phyloP scores from a whole-genome alignment of 1,140 invertebrate species.

The Anthonomus grandis region DNA sequence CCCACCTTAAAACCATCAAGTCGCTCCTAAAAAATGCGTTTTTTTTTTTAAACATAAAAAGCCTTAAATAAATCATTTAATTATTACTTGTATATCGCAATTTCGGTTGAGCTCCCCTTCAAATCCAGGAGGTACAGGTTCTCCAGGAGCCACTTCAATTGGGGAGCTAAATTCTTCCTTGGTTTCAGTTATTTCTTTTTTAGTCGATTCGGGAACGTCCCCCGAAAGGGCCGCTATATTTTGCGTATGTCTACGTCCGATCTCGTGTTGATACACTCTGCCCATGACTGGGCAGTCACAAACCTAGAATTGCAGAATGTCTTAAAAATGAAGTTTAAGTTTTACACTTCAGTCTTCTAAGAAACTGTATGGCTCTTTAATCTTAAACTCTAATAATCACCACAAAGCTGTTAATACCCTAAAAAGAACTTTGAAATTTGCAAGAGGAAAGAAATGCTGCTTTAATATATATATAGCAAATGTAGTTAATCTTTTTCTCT shows the following conservation, averaged over 20 bases:
- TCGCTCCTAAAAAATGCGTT: slow-evolving; percentile 38
- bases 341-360: no score
- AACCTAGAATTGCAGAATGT: slow-evolving; percentile 13
- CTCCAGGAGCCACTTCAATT: slow-evolving; percentile 57
- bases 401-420: neutral
- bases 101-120: slow-evolving; percentile 58
- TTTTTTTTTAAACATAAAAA: neutral
- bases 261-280: slow-evolving; percentile 43
- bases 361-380: no score
- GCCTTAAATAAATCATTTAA: neutral
- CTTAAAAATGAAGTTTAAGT: neutral
- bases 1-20: slow-evolving; percentile 44
- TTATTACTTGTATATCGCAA: slow-evolving; percentile 56
- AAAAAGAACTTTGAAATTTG: neutral
- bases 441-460: neutral
- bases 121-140: slow-evolving; percentile 68
- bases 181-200: neutral
- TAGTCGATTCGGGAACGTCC: slow-evolving; percentile 3
- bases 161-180: neutral
- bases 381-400: no score
- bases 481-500: no score
- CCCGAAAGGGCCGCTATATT: slow-evolving; percentile 18
- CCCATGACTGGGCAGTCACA: slow-evolving; percentile 46
- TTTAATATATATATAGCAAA: neutral
- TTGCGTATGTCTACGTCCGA: slow-evolving; percentile 38